Base-by-base conservation (phyloP, 2,888 invertebrate species). In the Pasiphila rectangulata region DNA sequence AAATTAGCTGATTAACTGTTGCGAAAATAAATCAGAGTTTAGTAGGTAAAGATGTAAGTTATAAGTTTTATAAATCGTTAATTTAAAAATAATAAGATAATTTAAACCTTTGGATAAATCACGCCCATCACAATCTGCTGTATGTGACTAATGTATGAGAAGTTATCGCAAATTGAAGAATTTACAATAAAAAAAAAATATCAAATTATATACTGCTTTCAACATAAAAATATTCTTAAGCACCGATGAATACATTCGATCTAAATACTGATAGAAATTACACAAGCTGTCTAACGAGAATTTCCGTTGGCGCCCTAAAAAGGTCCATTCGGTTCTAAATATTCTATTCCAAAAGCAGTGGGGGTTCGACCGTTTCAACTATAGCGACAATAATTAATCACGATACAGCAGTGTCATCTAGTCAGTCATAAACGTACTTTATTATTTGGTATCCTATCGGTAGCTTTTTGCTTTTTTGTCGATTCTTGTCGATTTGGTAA, bases 281-380 rank as follows among this genome's bases (percentile, higher is more conserved):
- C 50, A 45, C 50, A 50, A 50, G 37, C 15, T 38, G 42, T 43
- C 17, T 50, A 45, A 50, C 50, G 38, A 45, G 49, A 45, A 41
- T 81, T 79, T 79, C 68, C 70, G 71, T 69, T 75, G 76, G 78
- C 72, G 75, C 69, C 70, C 82, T 79, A 81, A 79, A 82, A 72
- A 81, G 80, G 77, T 78, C 75, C 75, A 78, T 45, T 50, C 32
- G 50, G 63, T 63, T 61, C 54, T 47, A 76, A 79, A 81, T 85
- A 86, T 87, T 86, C 85, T 84, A 88, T 88, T 88, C 81, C 82
- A 79, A 75, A 81, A 74, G 72, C 88, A 83, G 88, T 87, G 86
- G 88, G 88, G 84, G 88, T 72, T 75, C 76, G 74, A 67, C 72
- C 72, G 71, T 77, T 81, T 83, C 86, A 85, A 86, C 85, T 82